These are phyloP conservation scores for Bibio marci DNA, from an alignment of 2,888 invertebrate species.

Conservation along the genomic window DNA sequence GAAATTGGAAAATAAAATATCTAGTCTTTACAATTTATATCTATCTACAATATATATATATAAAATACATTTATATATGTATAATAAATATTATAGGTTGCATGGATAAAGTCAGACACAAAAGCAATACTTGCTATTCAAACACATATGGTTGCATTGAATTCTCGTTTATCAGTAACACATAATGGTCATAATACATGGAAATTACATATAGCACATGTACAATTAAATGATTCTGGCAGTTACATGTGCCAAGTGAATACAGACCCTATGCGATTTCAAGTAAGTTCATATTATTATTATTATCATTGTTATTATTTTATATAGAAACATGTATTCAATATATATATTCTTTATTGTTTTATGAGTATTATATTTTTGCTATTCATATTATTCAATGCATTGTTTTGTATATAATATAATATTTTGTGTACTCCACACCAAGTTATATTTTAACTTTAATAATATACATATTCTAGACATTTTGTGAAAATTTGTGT, in stretches of 20 bases:
- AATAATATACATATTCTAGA: no score
- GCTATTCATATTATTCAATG: no score
- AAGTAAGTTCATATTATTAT: slow-evolving; percentile 37
- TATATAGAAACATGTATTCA: no score
- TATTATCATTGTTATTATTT: no score
- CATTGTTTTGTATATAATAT: no score
- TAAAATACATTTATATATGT: no score
- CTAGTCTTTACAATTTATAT: neutral
- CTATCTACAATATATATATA: no score
- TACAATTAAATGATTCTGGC: slow-evolving; percentile 80
- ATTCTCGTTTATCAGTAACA: slow-evolving; percentile 69
- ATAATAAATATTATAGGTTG: slow-evolving; percentile 71
- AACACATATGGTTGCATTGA: slow-evolving; percentile 77
- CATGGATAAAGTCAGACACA: slow-evolving; percentile 84
- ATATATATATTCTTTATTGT: no score
- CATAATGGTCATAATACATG: slow-evolving; percentile 89
- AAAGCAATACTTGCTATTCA: slow-evolving; percentile 79
- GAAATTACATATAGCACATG: slow-evolving; percentile 80
- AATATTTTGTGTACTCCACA: no score
- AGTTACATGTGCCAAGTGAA: slow-evolving; percentile 92
- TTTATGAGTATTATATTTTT: neutral
- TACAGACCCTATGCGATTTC: slow-evolving; percentile 78
- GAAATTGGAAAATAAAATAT: neutral
- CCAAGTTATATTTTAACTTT: no score
- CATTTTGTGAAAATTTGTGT: no score